Base-by-base conservation (phyloP, 2,797 vertebrate genomes). In the Halcyon chelicuti region DNA sequence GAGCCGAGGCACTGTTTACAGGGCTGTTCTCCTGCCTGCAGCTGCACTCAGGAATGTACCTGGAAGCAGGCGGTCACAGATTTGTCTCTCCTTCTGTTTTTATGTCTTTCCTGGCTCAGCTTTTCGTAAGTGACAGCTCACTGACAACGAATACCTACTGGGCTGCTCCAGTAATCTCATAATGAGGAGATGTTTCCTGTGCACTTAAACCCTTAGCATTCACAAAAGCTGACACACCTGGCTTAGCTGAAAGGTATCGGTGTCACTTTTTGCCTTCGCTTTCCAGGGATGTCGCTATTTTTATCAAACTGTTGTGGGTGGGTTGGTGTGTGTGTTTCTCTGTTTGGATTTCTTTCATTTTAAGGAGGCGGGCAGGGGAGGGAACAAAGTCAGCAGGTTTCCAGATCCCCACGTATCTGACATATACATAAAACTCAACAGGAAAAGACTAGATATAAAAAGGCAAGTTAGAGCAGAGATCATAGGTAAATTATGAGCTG, bases 81-180 rank as follows among this genome's bases (percentile, higher is more conserved):
- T 92, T 81, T 92, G 60, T 84, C 73, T 94, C 90, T 73, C 86
- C 93, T 96, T 51, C 89, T 96, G 89, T 77, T 96, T 93, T 90
- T 67, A 40, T 90, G 33, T 57, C 58, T 84, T 52, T 33, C 65
- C 66, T 44, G n/a, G 74, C 62, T 94, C 49, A 20, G 95, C 88
- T 93, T 96, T 91, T 96, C 61, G 44, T 70, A 86, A 78, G 96
- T 98, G 98, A 98, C 98, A 98, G 97, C 85, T 97, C 95, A 65
- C 85, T 98, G 98, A 98, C 98, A 97, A 98, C 97, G 97, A 98
- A 97, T 95, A 93, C 91, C 83, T 78, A 94, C 67, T 90, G 72
- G 93, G 94, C 95, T 95, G 94, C 91, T 92, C 85, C 94, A 71
- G 88, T 96, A 97, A 98, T 96, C 96, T 88, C 84, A 70, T 83